A percentile compares a stretch with the other conserved stretches of the same genome.
Conservation (phyloP, 2,113 vertebrate genomes). For the Peromyscus californicus region DNA sequence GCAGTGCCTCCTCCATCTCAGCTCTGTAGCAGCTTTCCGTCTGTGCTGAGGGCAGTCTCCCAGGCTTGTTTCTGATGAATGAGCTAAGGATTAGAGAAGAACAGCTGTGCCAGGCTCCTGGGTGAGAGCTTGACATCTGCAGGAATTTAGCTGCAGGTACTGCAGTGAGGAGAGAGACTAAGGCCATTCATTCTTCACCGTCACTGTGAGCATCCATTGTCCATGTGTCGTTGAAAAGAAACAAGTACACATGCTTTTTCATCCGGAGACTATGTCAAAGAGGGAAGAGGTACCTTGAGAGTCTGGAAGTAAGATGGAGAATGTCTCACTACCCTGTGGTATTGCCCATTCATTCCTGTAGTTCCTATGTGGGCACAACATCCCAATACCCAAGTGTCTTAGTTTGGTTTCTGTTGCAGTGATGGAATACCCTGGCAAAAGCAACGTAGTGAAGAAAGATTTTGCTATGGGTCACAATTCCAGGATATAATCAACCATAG, state of each 20-base stretch:
- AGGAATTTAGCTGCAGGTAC: not conserved
- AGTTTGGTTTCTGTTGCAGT: not conserved
- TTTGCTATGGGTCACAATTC: not conserved
- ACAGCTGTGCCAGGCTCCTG: not conserved
- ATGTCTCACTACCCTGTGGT: not conserved
- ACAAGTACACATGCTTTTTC: not conserved
- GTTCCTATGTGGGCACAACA: not conserved
- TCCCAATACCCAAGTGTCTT: not conserved
- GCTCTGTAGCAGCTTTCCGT: not conserved
- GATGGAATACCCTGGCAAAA: not conserved
- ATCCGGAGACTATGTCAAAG: not conserved
- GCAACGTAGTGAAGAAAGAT: not conserved
- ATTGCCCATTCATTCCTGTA: not conserved
- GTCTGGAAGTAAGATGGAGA: not conserved
- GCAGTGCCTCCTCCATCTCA: not conserved
- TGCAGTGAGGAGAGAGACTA: not conserved
- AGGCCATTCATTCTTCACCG: not conserved
- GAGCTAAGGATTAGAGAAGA: not conserved
- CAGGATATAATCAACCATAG: not conserved
- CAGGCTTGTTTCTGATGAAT: too few species aligned
- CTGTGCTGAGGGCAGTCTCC: not conserved
- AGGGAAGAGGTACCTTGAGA: constrained; percentile 81
- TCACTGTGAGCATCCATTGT: not conserved
- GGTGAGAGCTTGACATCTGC: constrained; percentile 43
- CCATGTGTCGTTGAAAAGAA: not conserved